These are phyloP conservation scores for Drosophila rubida DNA, from an alignment of 2,888 invertebrate genomes.

Conservation along the genomic window DNA sequence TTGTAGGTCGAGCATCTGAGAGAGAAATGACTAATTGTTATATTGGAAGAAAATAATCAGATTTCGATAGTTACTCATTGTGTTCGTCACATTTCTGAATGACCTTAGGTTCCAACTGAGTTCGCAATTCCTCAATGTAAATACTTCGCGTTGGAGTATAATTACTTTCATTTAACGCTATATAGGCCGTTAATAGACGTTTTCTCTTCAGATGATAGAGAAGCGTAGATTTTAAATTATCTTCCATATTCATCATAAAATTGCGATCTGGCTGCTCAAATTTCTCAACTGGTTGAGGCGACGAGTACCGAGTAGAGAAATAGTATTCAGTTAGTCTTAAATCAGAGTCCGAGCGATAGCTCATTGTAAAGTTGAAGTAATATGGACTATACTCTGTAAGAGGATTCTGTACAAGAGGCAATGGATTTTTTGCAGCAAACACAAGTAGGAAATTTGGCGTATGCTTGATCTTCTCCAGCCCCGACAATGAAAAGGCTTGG, in stretches of 20 bases:
- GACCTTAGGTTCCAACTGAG: constrained; percentile 37
- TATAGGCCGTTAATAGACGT: constrained; percentile 33
- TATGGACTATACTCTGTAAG: background rate
- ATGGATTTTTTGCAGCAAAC: constrained; percentile 32
- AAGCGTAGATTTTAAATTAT: background rate
- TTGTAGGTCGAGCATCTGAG: constrained; percentile 85
- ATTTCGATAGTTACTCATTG: constrained; percentile 29
- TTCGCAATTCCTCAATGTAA: constrained; percentile 49
- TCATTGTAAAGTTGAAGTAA: constrained; percentile 59
- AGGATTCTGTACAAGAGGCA: constrained; percentile 9
- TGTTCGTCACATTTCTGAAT: constrained; percentile 16
- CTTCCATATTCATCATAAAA: constrained; percentile 13
- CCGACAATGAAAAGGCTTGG: constrained; percentile 33
- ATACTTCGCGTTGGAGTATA: constrained; percentile 28
- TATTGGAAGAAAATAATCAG: background rate
- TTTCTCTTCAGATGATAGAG: constrained; percentile 14
- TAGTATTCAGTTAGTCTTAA: constrained; percentile 47
- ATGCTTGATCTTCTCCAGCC: constrained; percentile 14
- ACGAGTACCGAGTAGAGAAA: constrained; percentile 27
- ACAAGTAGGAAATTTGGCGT: constrained; percentile 36
- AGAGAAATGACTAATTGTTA: background rate
- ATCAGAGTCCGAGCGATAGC: constrained; percentile 64
- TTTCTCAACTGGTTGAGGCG: background rate
- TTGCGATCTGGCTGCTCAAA: constrained; percentile 18
- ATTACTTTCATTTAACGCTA: constrained; percentile 40